A percentile compares a stretch with the other conserved stretches of the same genome.
phyloP scores from a whole-genome alignment of 2,113 vertebrate species.

The Epinephelus cyanopodus region DNA sequence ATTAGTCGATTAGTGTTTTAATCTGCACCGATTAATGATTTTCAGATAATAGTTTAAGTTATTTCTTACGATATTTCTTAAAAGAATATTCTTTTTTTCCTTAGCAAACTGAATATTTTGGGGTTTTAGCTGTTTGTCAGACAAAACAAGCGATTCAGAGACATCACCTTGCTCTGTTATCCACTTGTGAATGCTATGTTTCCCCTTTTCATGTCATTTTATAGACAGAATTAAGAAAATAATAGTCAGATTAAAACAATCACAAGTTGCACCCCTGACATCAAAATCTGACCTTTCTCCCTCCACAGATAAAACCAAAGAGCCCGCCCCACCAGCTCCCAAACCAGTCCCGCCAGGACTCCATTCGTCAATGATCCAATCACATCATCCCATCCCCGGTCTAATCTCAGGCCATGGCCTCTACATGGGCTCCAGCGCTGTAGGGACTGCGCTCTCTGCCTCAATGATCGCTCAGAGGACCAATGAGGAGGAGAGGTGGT shows the following conservation, averaged over 20 bases:
- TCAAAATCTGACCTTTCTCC: neutral
- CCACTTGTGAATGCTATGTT: neutral
- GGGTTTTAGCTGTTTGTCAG: too few relatives aligned
- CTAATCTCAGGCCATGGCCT: constrained; percentile 90
- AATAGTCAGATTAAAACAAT: neutral
- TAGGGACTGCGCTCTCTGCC: constrained; percentile 81
- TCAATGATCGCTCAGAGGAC: constrained; percentile 91
- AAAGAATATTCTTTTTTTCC: neutral
- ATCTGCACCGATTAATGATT: neutral
- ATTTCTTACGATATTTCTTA: neutral
- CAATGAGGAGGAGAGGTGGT: constrained; percentile 98
- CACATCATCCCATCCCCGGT: constrained; percentile 89
- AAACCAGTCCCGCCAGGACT: constrained; percentile 91
- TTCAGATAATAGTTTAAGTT: neutral
- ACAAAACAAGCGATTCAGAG: too few relatives aligned
- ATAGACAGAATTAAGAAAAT: neutral
- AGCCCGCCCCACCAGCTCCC: constrained; percentile 86
- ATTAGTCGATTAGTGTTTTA: neutral
- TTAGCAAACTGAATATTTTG: too few relatives aligned
- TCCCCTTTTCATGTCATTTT: neutral
- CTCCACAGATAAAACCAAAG: constrained; percentile 94
- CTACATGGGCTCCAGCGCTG: constrained; percentile 87
- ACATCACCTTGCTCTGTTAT: neutral
- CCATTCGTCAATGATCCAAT: constrained; percentile 83
- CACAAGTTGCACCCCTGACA: neutral